Conservation (phyloP, 2,797 vertebrate genomes). For the Rachycentron canadum region DNA sequence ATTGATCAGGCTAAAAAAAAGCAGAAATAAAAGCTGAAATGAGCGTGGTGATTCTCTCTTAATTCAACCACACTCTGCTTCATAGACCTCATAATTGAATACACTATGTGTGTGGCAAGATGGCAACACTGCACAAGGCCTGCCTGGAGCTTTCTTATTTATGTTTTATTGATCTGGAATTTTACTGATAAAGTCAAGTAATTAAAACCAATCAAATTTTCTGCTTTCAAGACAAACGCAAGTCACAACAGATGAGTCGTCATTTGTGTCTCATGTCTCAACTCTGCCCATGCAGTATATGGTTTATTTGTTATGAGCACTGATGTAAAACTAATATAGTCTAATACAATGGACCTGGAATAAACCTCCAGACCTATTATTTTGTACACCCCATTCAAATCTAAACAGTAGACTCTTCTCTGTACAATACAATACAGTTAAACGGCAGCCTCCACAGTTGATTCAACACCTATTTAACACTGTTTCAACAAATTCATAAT, state of each 20-base stretch:
- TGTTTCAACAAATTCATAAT: too few species aligned
- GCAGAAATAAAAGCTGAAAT: slow-evolving; percentile 39
- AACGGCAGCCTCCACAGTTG: background rate
- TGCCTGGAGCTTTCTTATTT: slow-evolving; percentile 29
- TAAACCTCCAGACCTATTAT: background rate
- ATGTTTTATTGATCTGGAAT: slow-evolving; percentile 55
- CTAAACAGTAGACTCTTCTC: background rate
- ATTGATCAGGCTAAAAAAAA: slow-evolving; percentile 15
- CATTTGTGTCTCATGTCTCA: background rate
- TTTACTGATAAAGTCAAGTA: slow-evolving; percentile 29
- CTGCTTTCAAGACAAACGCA: slow-evolving; percentile 20
- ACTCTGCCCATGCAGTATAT: slow-evolving; percentile 14
- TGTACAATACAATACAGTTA: background rate
- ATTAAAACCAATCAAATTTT: slow-evolving; percentile 48
- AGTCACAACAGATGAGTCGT: slow-evolving; percentile 12
- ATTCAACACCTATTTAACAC: too few species aligned
- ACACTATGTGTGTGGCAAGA: slow-evolving; percentile 31
- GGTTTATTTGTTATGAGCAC: slow-evolving; percentile 4
- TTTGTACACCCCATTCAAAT: background rate
- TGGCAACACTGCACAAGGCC: slow-evolving; percentile 20
- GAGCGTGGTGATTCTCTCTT: slow-evolving; percentile 29
- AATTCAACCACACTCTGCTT: slow-evolving; percentile 36
- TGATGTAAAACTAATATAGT: background rate
- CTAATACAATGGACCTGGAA: background rate
- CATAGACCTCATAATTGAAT: slow-evolving; percentile 47